phyloP scores from a whole-genome alignment of 1,140 invertebrate species.

The Drosophila melanica region DNA sequence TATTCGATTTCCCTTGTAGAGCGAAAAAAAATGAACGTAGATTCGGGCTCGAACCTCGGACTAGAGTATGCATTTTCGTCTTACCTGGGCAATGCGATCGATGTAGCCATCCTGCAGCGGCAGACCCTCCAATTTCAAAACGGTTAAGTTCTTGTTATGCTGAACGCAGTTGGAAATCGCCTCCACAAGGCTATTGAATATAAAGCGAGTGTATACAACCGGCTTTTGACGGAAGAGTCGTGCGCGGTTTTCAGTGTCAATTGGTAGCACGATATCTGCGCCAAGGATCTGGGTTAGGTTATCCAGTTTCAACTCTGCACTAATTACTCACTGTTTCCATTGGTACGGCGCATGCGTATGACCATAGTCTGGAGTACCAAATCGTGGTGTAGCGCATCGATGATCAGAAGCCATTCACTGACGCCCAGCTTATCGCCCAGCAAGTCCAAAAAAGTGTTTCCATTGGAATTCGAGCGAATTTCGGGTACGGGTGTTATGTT shows the following conservation, averaged over 20 bases:
- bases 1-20: too few relatives aligned
- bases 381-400: slow-evolving; percentile 86
- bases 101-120: slow-evolving; percentile 86
- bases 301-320: neutral
- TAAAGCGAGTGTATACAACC: slow-evolving; percentile 84
- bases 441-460: slow-evolving; percentile 85
- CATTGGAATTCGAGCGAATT: slow-evolving; percentile 82
- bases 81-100: slow-evolving; percentile 84
- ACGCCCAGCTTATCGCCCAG: slow-evolving; percentile 87
- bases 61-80: neutral
- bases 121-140: slow-evolving; percentile 87
- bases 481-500: slow-evolving; percentile 70
- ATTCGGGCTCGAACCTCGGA: neutral
- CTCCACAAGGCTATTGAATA: slow-evolving; percentile 84
- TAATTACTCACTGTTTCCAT: slow-evolving; percentile 58
- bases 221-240: slow-evolving; percentile 84
- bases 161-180: slow-evolving; percentile 85
- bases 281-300: neutral
- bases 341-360: slow-evolving; percentile 83
- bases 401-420: slow-evolving; percentile 87
- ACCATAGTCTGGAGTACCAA: slow-evolving; percentile 85
- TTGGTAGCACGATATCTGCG: slow-evolving; percentile 84
- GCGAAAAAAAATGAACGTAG: too few relatives aligned
- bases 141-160: slow-evolving; percentile 85
- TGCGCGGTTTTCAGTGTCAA: slow-evolving; percentile 86